Base-by-base conservation (phyloP, 1,140 invertebrate species). In the Neodiprion virginianus region DNA sequence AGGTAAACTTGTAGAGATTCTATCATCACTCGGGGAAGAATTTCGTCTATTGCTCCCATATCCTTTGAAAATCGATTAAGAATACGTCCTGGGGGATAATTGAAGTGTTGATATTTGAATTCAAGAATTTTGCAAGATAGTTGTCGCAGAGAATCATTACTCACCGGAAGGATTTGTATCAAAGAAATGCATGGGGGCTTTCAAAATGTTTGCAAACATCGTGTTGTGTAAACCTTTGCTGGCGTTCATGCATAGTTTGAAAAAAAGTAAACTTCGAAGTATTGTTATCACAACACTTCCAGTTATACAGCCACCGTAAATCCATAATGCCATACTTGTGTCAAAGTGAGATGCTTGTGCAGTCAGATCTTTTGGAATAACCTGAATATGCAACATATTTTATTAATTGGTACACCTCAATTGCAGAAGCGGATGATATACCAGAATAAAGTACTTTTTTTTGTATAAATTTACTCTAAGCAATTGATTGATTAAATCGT, bases 51-150 rank as follows among this genome's bases (percentile, higher is more conserved):
- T 0, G 92, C 90, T 0, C 95, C 93, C 79, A 96, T 92, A 81
- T 98, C 96, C 85, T 95, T 95, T 1, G 95, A 95, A 88, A 96
- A 97, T 61, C 95, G 86, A 84, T 97, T 97, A 12, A 97, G 86
- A 71, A 97, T 95, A 8, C 95, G 89, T 8, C 94, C 95, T 76
- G 21, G 17, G 10, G n/a, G 90, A 90, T 80, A 80, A 78, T 50
- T 71, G 10, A 40, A 40, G 28, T 40, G 28, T 40, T 40, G 28
- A 40, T 40, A 71, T 71, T 14, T 69, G 23, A 65, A n/a, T 71
- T 17, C 8, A 23, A 4, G 23, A 7, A 12, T 21, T 68, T 12
- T 67, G 1, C 50, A 75, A 73, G 8, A 47, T 14, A 74, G 21
- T 48, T 47, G 17, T 40, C 69, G 11, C 14, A 61, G 3, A 7